Conservation (phyloP, 2,888 invertebrate genomes). For the Athrips mouffetella region DNA sequence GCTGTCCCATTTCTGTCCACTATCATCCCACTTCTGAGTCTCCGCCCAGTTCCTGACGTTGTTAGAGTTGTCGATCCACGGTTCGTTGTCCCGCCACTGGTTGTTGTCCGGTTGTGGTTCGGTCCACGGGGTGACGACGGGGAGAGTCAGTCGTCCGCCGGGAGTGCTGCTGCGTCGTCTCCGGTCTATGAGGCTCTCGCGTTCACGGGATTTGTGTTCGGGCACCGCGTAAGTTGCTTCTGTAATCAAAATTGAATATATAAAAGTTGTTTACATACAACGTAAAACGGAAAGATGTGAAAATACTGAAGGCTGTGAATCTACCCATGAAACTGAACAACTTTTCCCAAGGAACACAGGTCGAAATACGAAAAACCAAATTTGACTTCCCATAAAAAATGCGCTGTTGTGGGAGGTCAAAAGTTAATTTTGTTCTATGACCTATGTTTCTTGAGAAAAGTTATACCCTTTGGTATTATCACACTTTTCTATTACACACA, state of each 20-base stretch:
- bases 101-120: constrained; percentile 33
- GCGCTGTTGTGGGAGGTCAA: too few relatives aligned
- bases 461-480: too few relatives aligned
- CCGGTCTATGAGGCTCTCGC: constrained; percentile 60
- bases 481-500: too few relatives aligned
- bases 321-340: too few relatives aligned
- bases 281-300: too few relatives aligned
- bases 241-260: constrained; percentile 24
- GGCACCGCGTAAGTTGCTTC: constrained; percentile 72
- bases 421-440: too few relatives aligned
- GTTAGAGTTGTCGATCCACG: constrained; percentile 57
- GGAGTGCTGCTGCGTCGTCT: constrained; percentile 64
- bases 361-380: too few relatives aligned
- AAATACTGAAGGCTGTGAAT: too few relatives aligned
- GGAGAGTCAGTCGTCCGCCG: constrained; percentile 56
- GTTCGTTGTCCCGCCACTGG: constrained; percentile 51
- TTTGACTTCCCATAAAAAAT: too few relatives aligned
- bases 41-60: constrained; percentile 55
- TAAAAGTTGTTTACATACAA: not conserved
- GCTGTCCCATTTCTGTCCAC: constrained; percentile 35
- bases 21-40: constrained; percentile 52
- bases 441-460: too few relatives aligned
- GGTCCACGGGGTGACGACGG: constrained; percentile 42
- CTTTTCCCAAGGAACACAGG: too few relatives aligned
- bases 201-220: constrained; percentile 55